Evolutionary conservation across 2,113 vertebrate genomes (phyloP).

Genomic region (Strix aluco): DNA sequence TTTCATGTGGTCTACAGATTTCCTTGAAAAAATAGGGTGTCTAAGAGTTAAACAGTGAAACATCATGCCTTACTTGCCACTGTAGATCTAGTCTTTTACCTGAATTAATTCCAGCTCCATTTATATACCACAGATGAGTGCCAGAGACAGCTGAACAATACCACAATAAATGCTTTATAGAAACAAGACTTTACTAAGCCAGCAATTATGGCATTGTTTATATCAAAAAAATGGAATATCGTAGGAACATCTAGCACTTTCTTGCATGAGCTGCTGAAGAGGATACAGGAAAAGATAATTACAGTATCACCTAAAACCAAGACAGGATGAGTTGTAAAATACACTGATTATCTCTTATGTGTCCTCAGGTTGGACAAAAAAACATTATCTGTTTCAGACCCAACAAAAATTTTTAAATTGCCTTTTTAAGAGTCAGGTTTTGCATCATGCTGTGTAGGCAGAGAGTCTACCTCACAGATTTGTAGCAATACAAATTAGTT

Average conservation of each 20-base stretch:
- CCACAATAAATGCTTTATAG: not conserved
- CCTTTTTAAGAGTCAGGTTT: not conserved
- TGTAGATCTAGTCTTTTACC: not conserved
- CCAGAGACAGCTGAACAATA: not conserved
- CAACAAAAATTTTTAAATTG: not conserved
- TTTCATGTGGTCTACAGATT: not conserved
- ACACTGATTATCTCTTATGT: not conserved
- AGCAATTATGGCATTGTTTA: conserved; percentile 19
- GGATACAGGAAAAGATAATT: conserved; percentile 30
- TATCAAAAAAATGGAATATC: not conserved
- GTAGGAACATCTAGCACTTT: conserved; percentile 31
- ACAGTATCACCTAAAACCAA: not conserved
- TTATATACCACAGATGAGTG: not conserved
- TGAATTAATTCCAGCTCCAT: not conserved
- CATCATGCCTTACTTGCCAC: not conserved
- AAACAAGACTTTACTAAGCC: conserved; percentile 2
- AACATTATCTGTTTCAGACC: not conserved
- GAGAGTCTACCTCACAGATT: not conserved
- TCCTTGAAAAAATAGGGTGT: not conserved
- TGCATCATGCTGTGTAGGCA: not conserved
- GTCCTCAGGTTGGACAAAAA: not conserved
- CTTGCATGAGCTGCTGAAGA: conserved; percentile 17
- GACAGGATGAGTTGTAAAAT: not conserved
- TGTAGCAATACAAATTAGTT: not conserved
- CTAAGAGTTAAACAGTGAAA: not conserved